Evolutionary conservation across 2,888 invertebrate species (phyloP).

Genomic region (Margaritifera margaritifera): DNA sequence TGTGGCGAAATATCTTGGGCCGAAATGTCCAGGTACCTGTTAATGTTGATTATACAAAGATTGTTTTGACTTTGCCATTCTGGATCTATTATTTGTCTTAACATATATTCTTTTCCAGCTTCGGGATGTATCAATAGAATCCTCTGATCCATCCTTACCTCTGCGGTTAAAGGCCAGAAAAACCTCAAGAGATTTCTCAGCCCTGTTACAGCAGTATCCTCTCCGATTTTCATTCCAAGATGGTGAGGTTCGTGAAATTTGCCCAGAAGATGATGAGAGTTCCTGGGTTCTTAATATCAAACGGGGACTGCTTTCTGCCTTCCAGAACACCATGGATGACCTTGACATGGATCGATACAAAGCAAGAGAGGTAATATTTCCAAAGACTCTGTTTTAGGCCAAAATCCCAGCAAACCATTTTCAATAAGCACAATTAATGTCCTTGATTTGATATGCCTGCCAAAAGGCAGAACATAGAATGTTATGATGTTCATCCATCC

Average conservation of each 20-base stretch:
- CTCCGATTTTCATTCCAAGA: constrained; percentile 86
- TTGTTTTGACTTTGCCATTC: too few relatives aligned
- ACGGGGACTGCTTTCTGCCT: constrained; percentile 88
- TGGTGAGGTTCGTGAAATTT: constrained; percentile 85
- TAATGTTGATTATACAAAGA: too few relatives aligned
- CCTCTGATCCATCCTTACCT: constrained; percentile 33
- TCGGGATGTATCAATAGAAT: constrained; percentile 34
- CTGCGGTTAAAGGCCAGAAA: constrained; percentile 4
- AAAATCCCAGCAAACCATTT: constrained; percentile 3
- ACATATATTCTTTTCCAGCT: constrained; percentile 27
- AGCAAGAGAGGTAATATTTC: constrained; percentile 46
- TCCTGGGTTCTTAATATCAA: constrained; percentile 90
- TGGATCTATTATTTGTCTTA: too few relatives aligned
- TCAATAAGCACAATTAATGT: too few relatives aligned
- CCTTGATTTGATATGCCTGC: too few relatives aligned
- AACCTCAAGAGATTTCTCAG: constrained; percentile 27
- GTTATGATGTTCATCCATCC: too few relatives aligned
- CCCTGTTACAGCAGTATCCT: constrained; percentile 81
- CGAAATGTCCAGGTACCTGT: too few relatives aligned
- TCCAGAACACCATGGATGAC: constrained; percentile 90
- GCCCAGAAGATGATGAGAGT: constrained; percentile 85
- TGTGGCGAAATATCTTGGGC: too few relatives aligned
- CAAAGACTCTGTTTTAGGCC: background rate
- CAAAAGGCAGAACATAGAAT: too few relatives aligned
- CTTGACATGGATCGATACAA: constrained; percentile 79